Conservation (phyloP, 1,140 invertebrate species). For the Patella vulgata region DNA sequence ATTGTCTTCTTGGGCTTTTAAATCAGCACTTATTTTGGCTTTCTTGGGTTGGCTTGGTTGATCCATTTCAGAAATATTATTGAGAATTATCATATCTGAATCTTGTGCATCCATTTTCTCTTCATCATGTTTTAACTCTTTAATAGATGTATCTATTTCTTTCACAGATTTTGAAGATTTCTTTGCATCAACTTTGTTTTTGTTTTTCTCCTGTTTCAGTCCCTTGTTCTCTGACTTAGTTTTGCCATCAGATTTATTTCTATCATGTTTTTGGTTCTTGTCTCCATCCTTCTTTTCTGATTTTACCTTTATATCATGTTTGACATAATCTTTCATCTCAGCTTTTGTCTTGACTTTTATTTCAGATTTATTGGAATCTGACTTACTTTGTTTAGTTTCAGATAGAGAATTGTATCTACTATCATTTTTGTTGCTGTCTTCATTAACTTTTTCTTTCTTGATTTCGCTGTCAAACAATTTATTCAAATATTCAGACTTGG, state of each 20-base stretch:
- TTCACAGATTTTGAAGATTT: neutral
- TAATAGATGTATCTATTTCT: neutral
- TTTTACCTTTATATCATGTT: too few species aligned
- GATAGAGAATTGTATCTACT: too few species aligned
- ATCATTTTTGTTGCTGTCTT: too few species aligned
- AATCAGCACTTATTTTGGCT: neutral
- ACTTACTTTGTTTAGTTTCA: too few species aligned
- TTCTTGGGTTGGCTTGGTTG: slow-evolving; percentile 5
- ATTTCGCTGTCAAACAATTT: too few species aligned
- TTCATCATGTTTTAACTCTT: slow-evolving; percentile 9
- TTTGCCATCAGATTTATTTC: neutral
- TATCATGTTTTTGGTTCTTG: neutral
- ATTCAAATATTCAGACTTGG: neutral
- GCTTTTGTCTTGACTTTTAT: too few species aligned
- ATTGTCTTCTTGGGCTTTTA: too few species aligned
- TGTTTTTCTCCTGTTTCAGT: neutral
- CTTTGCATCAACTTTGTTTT: neutral
- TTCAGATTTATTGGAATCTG: too few species aligned
- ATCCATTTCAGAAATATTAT: neutral
- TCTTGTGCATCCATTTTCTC: slow-evolving; percentile 6
- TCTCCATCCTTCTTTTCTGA: slow-evolving; percentile 4
- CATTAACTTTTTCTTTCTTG: too few species aligned
- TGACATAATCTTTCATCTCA: too few species aligned
- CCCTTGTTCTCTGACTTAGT: slow-evolving; percentile 1
- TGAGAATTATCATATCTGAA: neutral